Conservation (phyloP, 2,113 vertebrate genomes). For the Cercopithecus mona region DNA sequence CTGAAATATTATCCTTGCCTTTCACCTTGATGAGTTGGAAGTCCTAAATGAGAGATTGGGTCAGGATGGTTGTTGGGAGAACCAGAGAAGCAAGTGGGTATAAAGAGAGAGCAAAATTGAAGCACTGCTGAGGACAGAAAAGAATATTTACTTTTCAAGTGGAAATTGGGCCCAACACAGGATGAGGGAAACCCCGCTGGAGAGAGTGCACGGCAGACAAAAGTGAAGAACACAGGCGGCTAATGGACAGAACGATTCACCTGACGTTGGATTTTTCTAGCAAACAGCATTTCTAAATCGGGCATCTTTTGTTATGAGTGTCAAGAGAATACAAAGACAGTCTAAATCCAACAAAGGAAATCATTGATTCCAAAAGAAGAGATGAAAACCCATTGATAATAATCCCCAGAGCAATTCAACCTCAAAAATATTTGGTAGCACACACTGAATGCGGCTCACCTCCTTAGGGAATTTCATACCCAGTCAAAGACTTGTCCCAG, state of each 20-base stretch:
- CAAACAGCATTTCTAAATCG: conserved; percentile 75
- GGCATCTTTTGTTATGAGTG: conserved; percentile 67
- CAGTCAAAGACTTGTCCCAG: conserved; percentile 43
- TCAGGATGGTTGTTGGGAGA: not conserved
- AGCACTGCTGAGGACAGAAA: conserved; percentile 59
- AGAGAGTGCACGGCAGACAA: conserved; percentile 51
- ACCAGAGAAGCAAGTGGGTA: not conserved
- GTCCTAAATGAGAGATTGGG: not conserved
- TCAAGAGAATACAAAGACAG: conserved; percentile 63
- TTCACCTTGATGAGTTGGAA: conserved; percentile 63
- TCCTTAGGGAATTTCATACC: conserved; percentile 40
- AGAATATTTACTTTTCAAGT: conserved; percentile 62
- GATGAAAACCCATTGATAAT: conserved; percentile 72
- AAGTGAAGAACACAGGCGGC: conserved; percentile 48
- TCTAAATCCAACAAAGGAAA: conserved; percentile 67
- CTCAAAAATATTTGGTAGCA: conserved; percentile 60
- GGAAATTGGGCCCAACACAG: conserved; percentile 61
- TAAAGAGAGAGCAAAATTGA: not conserved
- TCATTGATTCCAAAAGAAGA: conserved; percentile 68
- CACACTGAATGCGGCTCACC: not conserved
- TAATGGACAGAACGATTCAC: conserved; percentile 63
- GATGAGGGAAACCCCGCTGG: conserved; percentile 49
- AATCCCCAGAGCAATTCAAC: conserved; percentile 49
- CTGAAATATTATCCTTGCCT: conserved; percentile 68
- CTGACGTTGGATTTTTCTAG: conserved; percentile 57